phyloP scores from a whole-genome alignment of 2,797 vertebrate genomes.

The Fringilla coelebs region DNA sequence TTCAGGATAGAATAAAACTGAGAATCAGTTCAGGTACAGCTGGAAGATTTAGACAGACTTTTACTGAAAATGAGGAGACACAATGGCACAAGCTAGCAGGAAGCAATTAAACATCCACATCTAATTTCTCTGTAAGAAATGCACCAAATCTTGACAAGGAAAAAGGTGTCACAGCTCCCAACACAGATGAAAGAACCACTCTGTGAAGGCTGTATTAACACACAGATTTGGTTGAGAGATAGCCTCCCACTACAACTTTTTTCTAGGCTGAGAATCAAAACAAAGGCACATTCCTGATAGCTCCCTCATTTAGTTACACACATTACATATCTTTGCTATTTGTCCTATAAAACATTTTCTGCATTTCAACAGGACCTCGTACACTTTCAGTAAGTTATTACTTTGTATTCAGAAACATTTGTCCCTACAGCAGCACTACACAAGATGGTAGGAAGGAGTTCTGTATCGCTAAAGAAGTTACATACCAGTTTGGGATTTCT shows the following conservation, averaged over 20 bases:
- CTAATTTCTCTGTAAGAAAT: not conserved
- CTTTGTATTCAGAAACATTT: not conserved
- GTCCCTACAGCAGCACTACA: not conserved
- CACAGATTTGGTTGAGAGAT: not conserved
- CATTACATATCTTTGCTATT: not conserved
- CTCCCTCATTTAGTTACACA: not conserved
- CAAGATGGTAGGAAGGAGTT: not conserved
- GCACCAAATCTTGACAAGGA: not conserved
- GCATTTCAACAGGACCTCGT: not conserved
- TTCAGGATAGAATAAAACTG: not conserved
- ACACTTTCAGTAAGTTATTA: not conserved
- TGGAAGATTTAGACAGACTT: not conserved
- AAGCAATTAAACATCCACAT: not conserved
- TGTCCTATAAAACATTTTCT: not conserved
- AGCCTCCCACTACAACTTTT: not conserved
- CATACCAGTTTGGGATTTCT: conserved; percentile 96
- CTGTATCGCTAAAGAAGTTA: not conserved
- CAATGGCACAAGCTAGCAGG: not conserved
- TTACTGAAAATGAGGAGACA: not conserved
- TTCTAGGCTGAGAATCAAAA: not conserved
- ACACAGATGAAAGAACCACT: not conserved
- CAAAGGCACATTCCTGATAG: not conserved
- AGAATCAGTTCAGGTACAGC: not conserved
- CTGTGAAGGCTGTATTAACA: not conserved
- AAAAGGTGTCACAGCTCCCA: not conserved